Percentiles rank a stretch among this genome's conserved stretches.
Conservation (phyloP, 2,113 vertebrate genomes). For the Gorsachius goisagi region DNA sequence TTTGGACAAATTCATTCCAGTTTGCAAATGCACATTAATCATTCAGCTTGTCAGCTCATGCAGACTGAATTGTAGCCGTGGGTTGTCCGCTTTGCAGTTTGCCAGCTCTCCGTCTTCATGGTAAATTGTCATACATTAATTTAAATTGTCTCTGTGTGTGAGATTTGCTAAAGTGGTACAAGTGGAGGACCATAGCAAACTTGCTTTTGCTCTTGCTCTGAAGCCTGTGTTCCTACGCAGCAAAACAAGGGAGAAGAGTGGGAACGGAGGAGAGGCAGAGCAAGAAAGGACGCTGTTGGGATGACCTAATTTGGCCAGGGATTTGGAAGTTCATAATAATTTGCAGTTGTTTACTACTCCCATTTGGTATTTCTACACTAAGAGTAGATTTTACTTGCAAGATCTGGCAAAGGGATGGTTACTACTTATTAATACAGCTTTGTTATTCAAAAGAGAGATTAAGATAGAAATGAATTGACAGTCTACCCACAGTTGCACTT, state of each 20-base stretch:
- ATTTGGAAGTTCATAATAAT: not conserved
- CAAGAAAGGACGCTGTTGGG: not conserved
- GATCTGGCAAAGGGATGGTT: not conserved
- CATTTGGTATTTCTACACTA: not conserved
- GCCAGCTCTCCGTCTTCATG: not conserved
- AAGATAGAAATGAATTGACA: slow-evolving; percentile 33
- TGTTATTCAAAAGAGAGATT: slow-evolving; percentile 36
- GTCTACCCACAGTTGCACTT: slow-evolving; percentile 42
- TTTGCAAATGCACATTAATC: not conserved
- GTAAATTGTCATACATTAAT: not conserved
- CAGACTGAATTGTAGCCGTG: not conserved
- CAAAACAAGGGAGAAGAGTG: not conserved
- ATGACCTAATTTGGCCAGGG: not conserved
- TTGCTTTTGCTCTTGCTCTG: not conserved
- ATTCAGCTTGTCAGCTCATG: not conserved
- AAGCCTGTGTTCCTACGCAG: not conserved
- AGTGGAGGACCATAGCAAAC: not conserved
- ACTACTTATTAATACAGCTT: not conserved
- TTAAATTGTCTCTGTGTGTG: not conserved
- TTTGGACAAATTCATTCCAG: not conserved
- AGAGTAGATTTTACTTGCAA: not conserved
- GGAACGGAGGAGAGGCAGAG: not conserved
- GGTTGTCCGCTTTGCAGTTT: not conserved
- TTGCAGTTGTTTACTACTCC: not conserved
- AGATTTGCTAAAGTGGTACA: not conserved